phyloP scores from a whole-genome alignment of 2,888 invertebrate species.

The Unio delphinus region DNA sequence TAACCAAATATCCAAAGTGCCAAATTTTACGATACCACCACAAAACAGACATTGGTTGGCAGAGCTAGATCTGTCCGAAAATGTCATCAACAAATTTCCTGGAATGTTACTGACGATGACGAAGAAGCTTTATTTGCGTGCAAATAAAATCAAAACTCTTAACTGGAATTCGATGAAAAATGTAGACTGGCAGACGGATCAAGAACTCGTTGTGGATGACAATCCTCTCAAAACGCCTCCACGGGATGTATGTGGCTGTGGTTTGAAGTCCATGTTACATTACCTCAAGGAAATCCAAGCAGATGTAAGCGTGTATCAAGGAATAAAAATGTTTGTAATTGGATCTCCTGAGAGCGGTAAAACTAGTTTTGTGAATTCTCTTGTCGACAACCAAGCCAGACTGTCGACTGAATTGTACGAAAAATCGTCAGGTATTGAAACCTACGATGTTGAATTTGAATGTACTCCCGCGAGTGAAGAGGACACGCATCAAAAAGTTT shows the following conservation, averaged over 20 bases:
- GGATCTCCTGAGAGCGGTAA: conserved; percentile 59
- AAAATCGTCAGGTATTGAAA: conserved; percentile 59
- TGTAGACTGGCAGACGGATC: conserved; percentile 53
- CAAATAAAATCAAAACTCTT: conserved; percentile 59
- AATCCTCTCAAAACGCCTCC: conserved; percentile 67
- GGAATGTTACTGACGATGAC: conserved; percentile 66
- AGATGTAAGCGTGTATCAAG: conserved; percentile 58
- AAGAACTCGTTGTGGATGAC: conserved; percentile 54
- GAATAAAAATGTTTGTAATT: conserved; percentile 53
- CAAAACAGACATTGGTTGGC: conserved; percentile 53
- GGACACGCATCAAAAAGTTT: conserved; percentile 14
- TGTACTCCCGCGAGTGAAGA: conserved; percentile 14
- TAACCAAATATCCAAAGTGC: conserved; percentile 63
- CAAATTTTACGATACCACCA: conserved; percentile 56
- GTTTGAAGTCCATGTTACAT: conserved; percentile 62
- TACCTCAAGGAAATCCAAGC: conserved; percentile 65
- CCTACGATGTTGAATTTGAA: conserved; percentile 57
- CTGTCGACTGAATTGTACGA: conserved; percentile 58
- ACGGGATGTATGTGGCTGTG: conserved; percentile 62
- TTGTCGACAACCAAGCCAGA: conserved; percentile 67
- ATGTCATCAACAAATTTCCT: conserved; percentile 64
- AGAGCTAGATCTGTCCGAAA: conserved; percentile 65
- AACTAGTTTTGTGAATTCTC: conserved; percentile 62
- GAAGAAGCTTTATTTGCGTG: conserved; percentile 60
- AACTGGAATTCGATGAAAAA: conserved; percentile 61